Conservation (phyloP, 2,113 vertebrate species). For the Mugil cephalus region DNA sequence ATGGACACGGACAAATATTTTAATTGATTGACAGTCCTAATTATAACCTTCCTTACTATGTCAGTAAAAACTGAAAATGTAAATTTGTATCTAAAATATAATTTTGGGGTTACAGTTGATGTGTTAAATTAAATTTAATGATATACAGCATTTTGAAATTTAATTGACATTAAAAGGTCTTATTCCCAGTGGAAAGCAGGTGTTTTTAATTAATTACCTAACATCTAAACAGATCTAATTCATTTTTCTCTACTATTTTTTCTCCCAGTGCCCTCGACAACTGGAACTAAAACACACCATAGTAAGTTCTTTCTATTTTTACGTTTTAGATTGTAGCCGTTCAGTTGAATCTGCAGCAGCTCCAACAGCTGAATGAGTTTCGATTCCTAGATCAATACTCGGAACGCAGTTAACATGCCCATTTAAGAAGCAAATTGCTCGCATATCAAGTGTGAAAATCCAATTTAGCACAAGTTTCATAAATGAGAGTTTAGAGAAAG, state of each 20-base stretch:
- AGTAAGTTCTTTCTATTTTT: constrained; percentile 62
- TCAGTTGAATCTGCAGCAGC: not conserved
- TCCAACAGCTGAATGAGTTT: constrained; percentile 26
- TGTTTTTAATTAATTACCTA: constrained; percentile 21
- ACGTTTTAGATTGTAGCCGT: not conserved
- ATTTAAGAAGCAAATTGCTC: constrained; percentile 27
- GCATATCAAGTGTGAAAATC: not conserved
- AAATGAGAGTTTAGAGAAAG: not conserved
- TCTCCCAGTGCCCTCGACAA: constrained; percentile 80
- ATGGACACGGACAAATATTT: too few species aligned
- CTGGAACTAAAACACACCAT: constrained; percentile 81
- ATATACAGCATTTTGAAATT: not conserved
- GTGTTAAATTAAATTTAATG: too few species aligned
- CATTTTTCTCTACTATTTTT: constrained; percentile 36
- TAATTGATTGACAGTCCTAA: too few species aligned
- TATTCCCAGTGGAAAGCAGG: not conserved
- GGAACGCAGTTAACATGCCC: not conserved
- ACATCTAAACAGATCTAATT: constrained; percentile 10
- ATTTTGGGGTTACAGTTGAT: too few species aligned
- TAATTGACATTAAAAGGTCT: not conserved
- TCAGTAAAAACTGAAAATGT: too few species aligned
- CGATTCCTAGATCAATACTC: constrained; percentile 8
- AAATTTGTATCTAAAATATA: too few species aligned
- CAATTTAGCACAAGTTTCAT: constrained; percentile 1
- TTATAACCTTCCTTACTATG: too few species aligned